These are phyloP conservation scores for Flexamia atlantica DNA, from an alignment of 2,888 invertebrate genomes.

Conservation along the genomic window DNA sequence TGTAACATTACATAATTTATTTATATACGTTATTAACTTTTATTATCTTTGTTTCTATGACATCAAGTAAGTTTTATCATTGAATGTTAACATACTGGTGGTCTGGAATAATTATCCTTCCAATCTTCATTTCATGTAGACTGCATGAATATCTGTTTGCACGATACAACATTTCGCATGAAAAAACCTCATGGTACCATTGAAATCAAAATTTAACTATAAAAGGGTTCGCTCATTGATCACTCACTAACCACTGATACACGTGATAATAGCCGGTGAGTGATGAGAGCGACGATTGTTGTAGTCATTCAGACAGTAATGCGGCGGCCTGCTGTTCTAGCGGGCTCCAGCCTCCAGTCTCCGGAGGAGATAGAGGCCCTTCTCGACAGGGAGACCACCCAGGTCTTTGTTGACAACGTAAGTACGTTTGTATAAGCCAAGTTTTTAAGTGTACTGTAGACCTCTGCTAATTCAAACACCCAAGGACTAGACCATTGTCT, in stretches of 20 bases:
- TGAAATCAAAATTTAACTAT: background rate
- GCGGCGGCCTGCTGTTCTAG: slow-evolving; percentile 68
- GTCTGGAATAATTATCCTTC: too few species aligned
- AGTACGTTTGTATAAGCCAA: slow-evolving; percentile 53
- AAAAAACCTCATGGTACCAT: background rate
- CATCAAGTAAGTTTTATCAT: too few species aligned
- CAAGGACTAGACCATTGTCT: too few species aligned
- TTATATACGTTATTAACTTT: too few species aligned
- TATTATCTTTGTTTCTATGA: too few species aligned
- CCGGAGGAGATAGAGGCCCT: slow-evolving; percentile 67
- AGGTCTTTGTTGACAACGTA: slow-evolving; percentile 68
- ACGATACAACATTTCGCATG: background rate
- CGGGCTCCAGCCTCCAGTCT: slow-evolving; percentile 65
- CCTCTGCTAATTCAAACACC: too few species aligned
- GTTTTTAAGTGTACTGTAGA: background rate
- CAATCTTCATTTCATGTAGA: background rate
- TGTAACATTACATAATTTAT: too few species aligned
- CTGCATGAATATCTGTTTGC: background rate
- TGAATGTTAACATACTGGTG: too few species aligned
- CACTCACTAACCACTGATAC: slow-evolving; percentile 42
- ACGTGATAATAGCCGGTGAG: background rate
- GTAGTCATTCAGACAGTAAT: slow-evolving; percentile 67
- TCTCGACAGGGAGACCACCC: slow-evolving; percentile 66
- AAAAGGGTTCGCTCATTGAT: slow-evolving; percentile 5
- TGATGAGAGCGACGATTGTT: slow-evolving; percentile 54